phyloP scores from a whole-genome alignment of 2,797 vertebrate species.

The Hippocampus kuda region DNA sequence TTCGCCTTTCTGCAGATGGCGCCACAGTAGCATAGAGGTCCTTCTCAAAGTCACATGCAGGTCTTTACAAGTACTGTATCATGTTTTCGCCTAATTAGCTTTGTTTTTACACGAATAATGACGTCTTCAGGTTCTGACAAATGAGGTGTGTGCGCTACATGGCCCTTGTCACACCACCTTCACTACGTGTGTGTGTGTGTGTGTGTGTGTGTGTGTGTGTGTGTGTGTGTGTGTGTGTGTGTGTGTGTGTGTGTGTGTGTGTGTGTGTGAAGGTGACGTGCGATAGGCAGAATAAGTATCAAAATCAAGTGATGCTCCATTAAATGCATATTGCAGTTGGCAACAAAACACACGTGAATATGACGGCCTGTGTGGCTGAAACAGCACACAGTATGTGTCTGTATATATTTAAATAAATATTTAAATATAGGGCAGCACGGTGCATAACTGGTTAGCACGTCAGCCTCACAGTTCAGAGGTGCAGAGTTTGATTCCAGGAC shows the following conservation, averaged over 20 bases:
- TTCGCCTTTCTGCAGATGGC: slow-evolving; percentile 51
- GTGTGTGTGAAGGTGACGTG: slow-evolving; percentile 25
- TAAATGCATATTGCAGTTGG: slow-evolving; percentile 46
- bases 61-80: slow-evolving; percentile 6
- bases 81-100: not conserved
- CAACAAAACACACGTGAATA: slow-evolving; percentile 45
- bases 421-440: no score
- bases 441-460: no score
- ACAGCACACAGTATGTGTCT: slow-evolving; percentile 21
- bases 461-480: no score
- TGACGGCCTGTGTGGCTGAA: slow-evolving; percentile 29
- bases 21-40: slow-evolving; percentile 48
- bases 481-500: no score
- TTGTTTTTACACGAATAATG: not conserved
- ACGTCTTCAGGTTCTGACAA: not conserved
- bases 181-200: slow-evolving; percentile 10
- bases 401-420: not conserved
- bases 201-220: slow-evolving; percentile 4
- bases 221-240: slow-evolving; percentile 6
- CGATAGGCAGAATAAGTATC: slow-evolving; percentile 44
- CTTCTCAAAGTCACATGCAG: slow-evolving; percentile 8
- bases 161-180: not conserved
- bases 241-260: slow-evolving; percentile 4
- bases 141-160: not conserved
- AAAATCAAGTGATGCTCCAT: slow-evolving; percentile 51